Base-by-base conservation (phyloP, 2,888 invertebrate species). In the Tuta absoluta region DNA sequence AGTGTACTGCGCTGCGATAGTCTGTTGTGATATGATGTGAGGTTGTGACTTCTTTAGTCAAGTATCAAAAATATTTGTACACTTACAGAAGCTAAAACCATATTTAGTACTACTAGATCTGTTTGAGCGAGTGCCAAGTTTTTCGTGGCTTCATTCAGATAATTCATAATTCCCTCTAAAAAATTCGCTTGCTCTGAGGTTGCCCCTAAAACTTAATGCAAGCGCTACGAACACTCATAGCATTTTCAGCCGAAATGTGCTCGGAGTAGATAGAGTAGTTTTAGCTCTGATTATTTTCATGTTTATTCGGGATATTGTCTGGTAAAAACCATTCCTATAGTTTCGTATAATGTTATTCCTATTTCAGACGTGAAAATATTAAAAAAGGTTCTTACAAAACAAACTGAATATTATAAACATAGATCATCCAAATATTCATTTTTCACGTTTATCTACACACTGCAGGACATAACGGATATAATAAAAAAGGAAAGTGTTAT, bases 401-500 rank as follows among this genome's bases (percentile, higher is more conserved):
- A 24, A 60, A 45, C 60, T n/a, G 33, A 11, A 5, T n/a, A 60
- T 33, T 41, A 41, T 23, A 14, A 56, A 56, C 24, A 49, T 12
- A 61, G 19, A 61, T 61, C 61, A 61, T 49, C 21, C 61, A 0
- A 49, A 61, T 49, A 60, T 33, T 33, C 48, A 45, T 48, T 60
- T 60, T 28, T 23, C n/a, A 17, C 48, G 23, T 61, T 61, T 61
- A 61, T 61, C 61, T 7, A 28, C 61, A 51, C 23, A 17, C 21
- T 21, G 41, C 62, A 53, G 38, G 62, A 62, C 38, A 62, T 53
- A 64, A 64, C 61, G 41, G 33, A 64, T 53, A 48, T 60, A 56
- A 57, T 62, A 62, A 21, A 48, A 67, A 67, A 69, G 33, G 65
- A 68, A 68, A 65, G n/a, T n/a, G n/a, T n/a, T n/a, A n/a, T n/a